A percentile compares a stretch with the other conserved stretches of the same genome.
These are phyloP conservation scores for Oreochromis mossambicus DNA, from an alignment of 2,797 vertebrate species.

Conservation along the genomic window DNA sequence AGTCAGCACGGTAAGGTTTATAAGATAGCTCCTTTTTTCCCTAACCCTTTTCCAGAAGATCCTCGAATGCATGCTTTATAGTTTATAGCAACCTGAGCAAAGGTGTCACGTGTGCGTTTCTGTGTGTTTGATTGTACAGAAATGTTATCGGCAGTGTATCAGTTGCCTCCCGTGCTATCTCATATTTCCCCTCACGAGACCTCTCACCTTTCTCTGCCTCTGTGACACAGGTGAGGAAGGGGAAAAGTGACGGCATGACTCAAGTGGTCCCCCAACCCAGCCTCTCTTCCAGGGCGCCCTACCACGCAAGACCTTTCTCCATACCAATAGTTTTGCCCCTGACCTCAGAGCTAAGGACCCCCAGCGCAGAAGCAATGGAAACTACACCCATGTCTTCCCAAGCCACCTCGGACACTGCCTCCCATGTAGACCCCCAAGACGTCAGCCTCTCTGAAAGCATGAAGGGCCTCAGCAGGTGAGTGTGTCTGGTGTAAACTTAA, in stretches of 20 bases:
- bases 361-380: slow-evolving; percentile 64
- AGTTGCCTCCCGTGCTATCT: slow-evolving; percentile 24
- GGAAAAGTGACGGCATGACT: slow-evolving; percentile 32
- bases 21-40: background rate
- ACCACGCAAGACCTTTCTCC: slow-evolving; percentile 36
- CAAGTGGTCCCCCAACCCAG: slow-evolving; percentile 57
- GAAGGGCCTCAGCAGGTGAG: slow-evolving; percentile 79
- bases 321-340: slow-evolving; percentile 51
- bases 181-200: slow-evolving; percentile 30
- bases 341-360: slow-evolving; percentile 28
- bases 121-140: background rate
- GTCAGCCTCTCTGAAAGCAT: slow-evolving; percentile 45
- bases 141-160: background rate
- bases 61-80: slow-evolving; percentile 19
- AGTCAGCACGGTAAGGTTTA: slow-evolving; percentile 70
- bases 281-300: slow-evolving; percentile 56
- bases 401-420: background rate
- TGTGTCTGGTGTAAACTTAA: background rate
- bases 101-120: background rate
- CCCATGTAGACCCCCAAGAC: background rate
- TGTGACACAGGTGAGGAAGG: slow-evolving; percentile 74
- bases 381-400: slow-evolving; percentile 8
- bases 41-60: slow-evolving; percentile 6
- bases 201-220: slow-evolving; percentile 5
- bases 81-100: slow-evolving; percentile 25